Evolutionary conservation across 2,113 vertebrate genomes (phyloP), one percentile per base, ranked within the genome.

Genomic region (Eretmochelys imbricata): DNA sequence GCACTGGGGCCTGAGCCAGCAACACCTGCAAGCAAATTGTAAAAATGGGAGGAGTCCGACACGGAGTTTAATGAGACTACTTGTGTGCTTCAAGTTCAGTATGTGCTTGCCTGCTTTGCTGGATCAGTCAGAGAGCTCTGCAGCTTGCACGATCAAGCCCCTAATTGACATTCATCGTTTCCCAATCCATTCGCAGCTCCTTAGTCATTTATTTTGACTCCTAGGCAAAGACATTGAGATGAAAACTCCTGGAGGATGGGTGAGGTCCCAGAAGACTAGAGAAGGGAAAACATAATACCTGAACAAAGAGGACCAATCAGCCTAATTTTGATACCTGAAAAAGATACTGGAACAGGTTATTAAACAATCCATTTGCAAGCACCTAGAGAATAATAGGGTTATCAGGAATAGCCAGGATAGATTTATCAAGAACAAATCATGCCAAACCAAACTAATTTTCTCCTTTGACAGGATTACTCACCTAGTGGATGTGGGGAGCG

Each of bases 41-140:
- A 72, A 72, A 38, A n/a, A 38, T 10, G n/a, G 53, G 19, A 0
- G 0, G 0, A 0, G 5, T 25, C 79, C 59, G 5, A 0, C 84
- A 31, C 53, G 27, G 22, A 24, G 57, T 46, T 6, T 0, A 0
- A 29, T 25, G 27, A 84, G 35, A 57, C n/a, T 20, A 17, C 29
- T 78, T 29, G 20, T 5, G 0, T 1, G 3, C 49, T 85, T 51
- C 49, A 92, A 27, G 14, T 0, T 38, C 4, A 48, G n/a, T 12
- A 82, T 53, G 16, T 62, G 17, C 57, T 94, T 48, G 22, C 31
- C 9, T 10, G 3, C 20, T 10, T 35, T 35, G 50, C 65, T 2
- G 54, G 79, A 49, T 25, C 38, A 4, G 46, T 84, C 83, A 87
- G 10, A 51, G 62, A n/a, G 4, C 14, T 69, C 8, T 69, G 62